Base-by-base conservation (phyloP, 2,113 vertebrate genomes). In the Lontra canadensis region DNA sequence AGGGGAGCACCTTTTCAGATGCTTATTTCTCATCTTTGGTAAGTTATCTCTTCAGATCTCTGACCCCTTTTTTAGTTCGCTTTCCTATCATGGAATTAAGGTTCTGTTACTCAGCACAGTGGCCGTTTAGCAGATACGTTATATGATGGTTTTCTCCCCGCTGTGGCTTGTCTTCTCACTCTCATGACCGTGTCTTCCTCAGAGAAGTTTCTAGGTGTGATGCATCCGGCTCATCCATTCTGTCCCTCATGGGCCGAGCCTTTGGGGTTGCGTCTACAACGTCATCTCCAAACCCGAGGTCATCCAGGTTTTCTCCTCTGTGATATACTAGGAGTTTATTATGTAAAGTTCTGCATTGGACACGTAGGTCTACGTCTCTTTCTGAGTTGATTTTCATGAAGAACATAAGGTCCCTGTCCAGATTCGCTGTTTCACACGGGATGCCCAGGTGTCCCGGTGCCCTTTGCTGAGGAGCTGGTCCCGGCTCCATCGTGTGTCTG, bases 341-440 rank as follows among this genome's bases (percentile, higher is more conserved):
- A 31, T 0, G 21, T 14, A 25, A 74, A 11, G 74, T 15, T 52
- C 14, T 12, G 13, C 63, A 36, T 11, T 34, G 9, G 5, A 13
- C 18, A 4, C 0, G 6, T 3, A 71, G 52, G 17, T 9, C 63
- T 12, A 5, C 2, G 44, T 23, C 44, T 63, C 25, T 1, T 17
- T 20, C 0, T 2, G 74, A 44, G 21, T 18, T 23, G 0, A 23
- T 57, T 57, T 57, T 57, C 2, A 2, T 57, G 57, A 21, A 21
- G 57, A 20, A 2, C 29, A 21, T 49, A 8, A n/a, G 57, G 23
- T 47, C 36, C 36, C 44, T 2, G 2, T 7, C 55, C 1, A 6
- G 36, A 44, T 29, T 23, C 7, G 25, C 13, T 4, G 21, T 6
- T 29, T 0, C 3, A 8, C 55, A 0, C 0, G 6, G 18, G 36